A percentile compares a stretch with the other conserved stretches of the same genome.
Conservation (phyloP, 2,888 invertebrate genomes). For the Oegoconia quadripuncta region DNA sequence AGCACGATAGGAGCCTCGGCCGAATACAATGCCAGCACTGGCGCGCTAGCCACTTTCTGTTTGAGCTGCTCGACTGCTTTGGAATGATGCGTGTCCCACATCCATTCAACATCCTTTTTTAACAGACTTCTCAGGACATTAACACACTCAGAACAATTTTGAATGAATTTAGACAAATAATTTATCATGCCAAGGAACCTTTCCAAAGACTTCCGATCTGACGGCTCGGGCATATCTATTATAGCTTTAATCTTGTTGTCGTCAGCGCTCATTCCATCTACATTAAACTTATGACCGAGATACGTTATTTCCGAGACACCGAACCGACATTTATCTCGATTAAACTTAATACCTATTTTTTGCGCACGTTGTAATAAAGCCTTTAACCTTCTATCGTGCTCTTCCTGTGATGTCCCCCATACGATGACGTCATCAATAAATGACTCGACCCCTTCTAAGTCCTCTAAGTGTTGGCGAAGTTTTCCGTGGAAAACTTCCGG, state of each 20-base stretch:
- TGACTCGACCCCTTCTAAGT: conserved; percentile 13
- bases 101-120: conserved; percentile 12
- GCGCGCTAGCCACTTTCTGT: conserved; percentile 7
- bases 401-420: conserved; percentile 6
- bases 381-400: conserved; percentile 16
- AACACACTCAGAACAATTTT: too few relatives aligned
- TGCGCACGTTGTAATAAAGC: conserved; percentile 8
- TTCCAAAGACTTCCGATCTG: conserved; percentile 8
- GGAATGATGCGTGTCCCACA: conserved; percentile 9
- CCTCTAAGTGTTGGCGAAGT: conserved; percentile 10
- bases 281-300: conserved; percentile 9
- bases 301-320: conserved; percentile 6
- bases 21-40: conserved; percentile 7
- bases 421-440: conserved; percentile 16
- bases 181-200: conserved; percentile 12
- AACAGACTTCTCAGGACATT: conserved; percentile 2
- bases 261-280: conserved; percentile 10
- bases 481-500: conserved; percentile 24
- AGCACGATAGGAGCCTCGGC: conserved; percentile 4
- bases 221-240: conserved; percentile 6
- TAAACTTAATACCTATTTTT: conserved; percentile 16
- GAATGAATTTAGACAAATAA: too few relatives aligned
- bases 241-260: conserved; percentile 10
- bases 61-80: conserved; percentile 8
- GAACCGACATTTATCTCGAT: conserved; percentile 12